These are phyloP conservation scores for Tricholaema leucomelas DNA, from an alignment of 2,113 vertebrate genomes.

Conservation along the genomic window DNA sequence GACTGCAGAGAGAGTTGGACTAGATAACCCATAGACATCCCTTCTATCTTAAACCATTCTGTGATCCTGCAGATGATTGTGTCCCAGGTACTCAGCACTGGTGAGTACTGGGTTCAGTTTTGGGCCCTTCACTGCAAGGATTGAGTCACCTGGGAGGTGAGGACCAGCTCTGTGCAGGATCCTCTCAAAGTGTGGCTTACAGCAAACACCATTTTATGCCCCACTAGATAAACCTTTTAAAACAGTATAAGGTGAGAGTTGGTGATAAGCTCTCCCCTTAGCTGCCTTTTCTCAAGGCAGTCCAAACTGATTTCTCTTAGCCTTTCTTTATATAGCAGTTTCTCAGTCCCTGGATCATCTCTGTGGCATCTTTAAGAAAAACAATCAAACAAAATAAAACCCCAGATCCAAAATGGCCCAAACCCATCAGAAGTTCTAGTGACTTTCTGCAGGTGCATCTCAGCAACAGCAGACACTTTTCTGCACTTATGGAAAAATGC, in stretches of 20 bases:
- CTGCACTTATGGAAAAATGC: rapidly evolving
- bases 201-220: neutral
- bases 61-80: too few relatives aligned
- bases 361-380: neutral
- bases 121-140: too few relatives aligned
- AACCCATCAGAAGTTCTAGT: neutral
- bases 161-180: neutral
- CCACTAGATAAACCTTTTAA: neutral
- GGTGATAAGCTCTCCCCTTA: neutral
- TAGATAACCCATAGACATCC: too few relatives aligned
- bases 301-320: neutral
- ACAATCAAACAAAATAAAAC: neutral
- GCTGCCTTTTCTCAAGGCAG: neutral
- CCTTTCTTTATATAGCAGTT: neutral
- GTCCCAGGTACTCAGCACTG: too few relatives aligned
- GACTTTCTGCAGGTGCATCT: neutral
- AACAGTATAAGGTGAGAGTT: neutral
- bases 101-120: too few relatives aligned
- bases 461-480: neutral
- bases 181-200: neutral
- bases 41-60: too few relatives aligned
- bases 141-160: neutral
- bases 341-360: neutral
- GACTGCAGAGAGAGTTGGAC: too few relatives aligned
- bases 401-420: neutral